Base-by-base conservation (phyloP, 2,888 invertebrate species). In the Anthophora plumipes region DNA sequence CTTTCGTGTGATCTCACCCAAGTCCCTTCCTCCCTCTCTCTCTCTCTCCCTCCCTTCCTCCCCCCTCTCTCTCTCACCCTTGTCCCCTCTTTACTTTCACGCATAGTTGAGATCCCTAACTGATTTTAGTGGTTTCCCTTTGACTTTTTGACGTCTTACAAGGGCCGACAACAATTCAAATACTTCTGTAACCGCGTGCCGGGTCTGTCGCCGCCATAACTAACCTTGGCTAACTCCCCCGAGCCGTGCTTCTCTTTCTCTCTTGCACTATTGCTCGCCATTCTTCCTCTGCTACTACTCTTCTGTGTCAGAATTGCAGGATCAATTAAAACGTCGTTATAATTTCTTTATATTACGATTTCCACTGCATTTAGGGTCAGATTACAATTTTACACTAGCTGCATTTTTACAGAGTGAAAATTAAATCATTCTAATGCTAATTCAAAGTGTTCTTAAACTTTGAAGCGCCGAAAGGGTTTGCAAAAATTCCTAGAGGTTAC, bases 71-170 rank as follows among this genome's bases (percentile, higher is more conserved):
- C n/a, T 67, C 39, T 71, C 76, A 20, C 50, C 71, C 80, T 77
- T 63, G 60, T 60, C 78, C 81, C 78, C 69, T 86, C 88, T 86
- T n/a, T 80, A 50, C 77, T 87, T 82, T 80, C 82, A 69, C 74
- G 82, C 87, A 88, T 91, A 92, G 92, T 93, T 92, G 92, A 93
- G 92, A 92, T 92, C 92, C 92, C 91, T 91, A 92, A 92, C 92
- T 91, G 92, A 93, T 93, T 93, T 93, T 92, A 92, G 92, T 92
- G 91, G 92, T 92, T 93, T 93, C 90, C 89, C 91, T 92, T 92
- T 92, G 92, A 92, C 93, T 93, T 92, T 93, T 93, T 91, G 93
- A 93, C 92, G 89, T 92, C 90, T 93, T 91, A 92, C 92, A 92
- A 91, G 92, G 91, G 90, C 92, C 92, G 90, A 92, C 92, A 91